phyloP scores from a whole-genome alignment of 2,888 invertebrate genomes.

The Ptilodon capucinus region DNA sequence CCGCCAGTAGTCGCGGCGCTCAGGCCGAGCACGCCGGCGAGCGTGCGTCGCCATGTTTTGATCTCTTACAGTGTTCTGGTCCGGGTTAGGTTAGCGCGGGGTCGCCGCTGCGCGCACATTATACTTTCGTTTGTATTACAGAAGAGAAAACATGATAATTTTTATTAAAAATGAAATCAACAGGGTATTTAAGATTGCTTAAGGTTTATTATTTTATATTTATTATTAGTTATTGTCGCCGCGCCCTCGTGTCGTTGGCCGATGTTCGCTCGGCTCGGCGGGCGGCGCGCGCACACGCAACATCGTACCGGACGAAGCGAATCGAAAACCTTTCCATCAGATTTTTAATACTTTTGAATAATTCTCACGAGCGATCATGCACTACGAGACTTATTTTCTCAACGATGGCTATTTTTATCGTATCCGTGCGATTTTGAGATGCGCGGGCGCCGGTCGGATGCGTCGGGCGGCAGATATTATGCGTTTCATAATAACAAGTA shows the following conservation, averaged over 20 bases:
- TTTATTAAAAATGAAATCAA: conserved; percentile 76
- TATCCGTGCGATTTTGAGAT: background rate
- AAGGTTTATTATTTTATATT: conserved; percentile 79
- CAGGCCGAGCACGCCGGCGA: no score
- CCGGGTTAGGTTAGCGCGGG: conserved; percentile 20
- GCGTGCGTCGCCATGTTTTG: conserved; percentile 17
- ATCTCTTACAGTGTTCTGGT: conserved; percentile 37
- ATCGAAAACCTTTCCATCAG: background rate
- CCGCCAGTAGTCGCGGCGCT: background rate
- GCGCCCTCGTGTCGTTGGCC: conserved; percentile 54
- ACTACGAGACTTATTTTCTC: background rate
- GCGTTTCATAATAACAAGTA: conserved; percentile 18
- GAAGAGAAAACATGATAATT: conserved; percentile 53
- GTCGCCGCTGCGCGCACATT: conserved; percentile 25
- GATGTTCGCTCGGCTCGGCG: conserved; percentile 43
- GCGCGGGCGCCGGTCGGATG: background rate
- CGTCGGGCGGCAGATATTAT: background rate
- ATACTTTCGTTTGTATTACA: conserved; percentile 42
- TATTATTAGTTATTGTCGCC: conserved; percentile 59
- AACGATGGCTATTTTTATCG: background rate
- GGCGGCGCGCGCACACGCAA: conserved; percentile 5
- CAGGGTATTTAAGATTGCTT: conserved; percentile 82
- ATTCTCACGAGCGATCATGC: background rate
- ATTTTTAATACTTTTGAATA: no score
- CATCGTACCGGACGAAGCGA: background rate